phyloP scores from a whole-genome alignment of 2,888 invertebrate species.

The Rhaphigaster nebulosa region DNA sequence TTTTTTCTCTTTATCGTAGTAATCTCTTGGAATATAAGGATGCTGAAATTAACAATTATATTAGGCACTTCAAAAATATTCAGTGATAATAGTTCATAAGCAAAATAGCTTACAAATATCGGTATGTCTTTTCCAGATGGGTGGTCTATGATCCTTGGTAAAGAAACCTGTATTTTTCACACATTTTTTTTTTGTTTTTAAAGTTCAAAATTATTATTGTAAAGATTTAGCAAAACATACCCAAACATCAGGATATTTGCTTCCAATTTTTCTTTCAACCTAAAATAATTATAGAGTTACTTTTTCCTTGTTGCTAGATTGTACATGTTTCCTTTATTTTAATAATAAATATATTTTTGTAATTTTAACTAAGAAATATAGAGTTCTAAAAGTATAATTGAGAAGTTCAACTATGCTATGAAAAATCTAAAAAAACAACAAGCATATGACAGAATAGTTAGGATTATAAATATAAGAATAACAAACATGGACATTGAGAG shows the following conservation, averaged over 20 bases:
- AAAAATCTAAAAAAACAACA: too few species aligned
- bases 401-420: too few species aligned
- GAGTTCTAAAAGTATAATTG: too few species aligned
- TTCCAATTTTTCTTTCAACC: conserved; percentile 28
- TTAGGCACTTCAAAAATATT: background rate
- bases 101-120: background rate
- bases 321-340: too few species aligned
- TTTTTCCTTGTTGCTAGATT: background rate
- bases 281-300: background rate
- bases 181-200: background rate
- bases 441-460: too few species aligned
- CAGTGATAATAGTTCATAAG: background rate
- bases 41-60: background rate
- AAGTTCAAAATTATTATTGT: background rate
- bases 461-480: too few species aligned
- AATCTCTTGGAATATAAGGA: background rate
- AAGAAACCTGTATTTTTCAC: conserved; percentile 7
- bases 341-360: too few species aligned
- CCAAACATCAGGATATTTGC: conserved; percentile 39
- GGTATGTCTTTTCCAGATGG: background rate
- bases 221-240: conserved; percentile 4
- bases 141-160: background rate
- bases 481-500: too few species aligned
- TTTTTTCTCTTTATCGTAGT: background rate
- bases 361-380: too few species aligned